Conservation (phyloP, 2,888 invertebrate genomes). For the Drosophila mulleri region DNA sequence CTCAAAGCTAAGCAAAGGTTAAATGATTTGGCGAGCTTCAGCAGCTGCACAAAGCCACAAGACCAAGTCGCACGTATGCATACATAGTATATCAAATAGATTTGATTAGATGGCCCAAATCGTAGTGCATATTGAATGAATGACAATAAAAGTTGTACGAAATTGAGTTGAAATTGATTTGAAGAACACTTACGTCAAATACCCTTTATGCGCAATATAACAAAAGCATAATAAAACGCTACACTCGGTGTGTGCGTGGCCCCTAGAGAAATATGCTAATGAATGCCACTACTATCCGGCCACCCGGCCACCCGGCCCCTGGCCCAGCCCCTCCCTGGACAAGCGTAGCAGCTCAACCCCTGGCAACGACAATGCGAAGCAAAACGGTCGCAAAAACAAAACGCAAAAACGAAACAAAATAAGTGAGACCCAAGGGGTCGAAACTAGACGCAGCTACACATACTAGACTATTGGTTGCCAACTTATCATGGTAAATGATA, state of each 20-base stretch:
- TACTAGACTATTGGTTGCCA: background rate
- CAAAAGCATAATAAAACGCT: slow-evolving; percentile 71
- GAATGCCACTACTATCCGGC: slow-evolving; percentile 59
- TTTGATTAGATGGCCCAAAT: slow-evolving; percentile 1
- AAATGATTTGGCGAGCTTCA: background rate
- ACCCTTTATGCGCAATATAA: slow-evolving; percentile 69
- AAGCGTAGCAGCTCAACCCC: slow-evolving; percentile 9
- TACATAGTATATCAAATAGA: slow-evolving; percentile 4
- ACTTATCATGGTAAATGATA: slow-evolving; percentile 36
- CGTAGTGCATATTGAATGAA: background rate
- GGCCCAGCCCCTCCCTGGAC: background rate
- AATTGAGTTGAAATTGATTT: slow-evolving; percentile 63
- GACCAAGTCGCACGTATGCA: background rate
- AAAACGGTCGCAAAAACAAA: slow-evolving; percentile 61
- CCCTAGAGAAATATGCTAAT: slow-evolving; percentile 77
- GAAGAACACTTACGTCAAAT: slow-evolving; percentile 58
- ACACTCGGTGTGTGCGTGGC: slow-evolving; percentile 45
- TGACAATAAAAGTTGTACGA: slow-evolving; percentile 20
- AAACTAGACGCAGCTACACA: slow-evolving; percentile 47
- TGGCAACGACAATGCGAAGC: slow-evolving; percentile 53
- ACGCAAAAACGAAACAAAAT: slow-evolving; percentile 67
- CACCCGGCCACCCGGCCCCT: background rate
- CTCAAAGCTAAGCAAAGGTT: background rate
- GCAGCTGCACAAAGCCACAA: background rate
- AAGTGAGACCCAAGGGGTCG: slow-evolving; percentile 70